Percentiles rank a stretch among this genome's conserved stretches.
These are phyloP conservation scores for Carassius carassius DNA, from an alignment of 2,113 vertebrate species.

Conservation along the genomic window DNA sequence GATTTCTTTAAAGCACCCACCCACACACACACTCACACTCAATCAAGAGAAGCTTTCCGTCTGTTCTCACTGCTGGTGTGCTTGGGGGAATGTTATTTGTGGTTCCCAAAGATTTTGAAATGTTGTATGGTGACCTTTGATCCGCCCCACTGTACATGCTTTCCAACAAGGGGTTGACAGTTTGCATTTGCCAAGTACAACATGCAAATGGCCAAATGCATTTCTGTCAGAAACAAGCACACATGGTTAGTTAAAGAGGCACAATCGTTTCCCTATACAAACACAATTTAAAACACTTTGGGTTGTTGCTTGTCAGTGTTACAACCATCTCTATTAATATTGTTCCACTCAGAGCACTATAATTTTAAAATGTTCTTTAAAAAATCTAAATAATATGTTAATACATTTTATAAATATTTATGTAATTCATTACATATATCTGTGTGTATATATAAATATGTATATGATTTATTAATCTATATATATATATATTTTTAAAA, in stretches of 20 bases:
- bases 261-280: background rate
- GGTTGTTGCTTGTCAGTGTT: conserved; percentile 4
- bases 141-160: conserved; percentile 23
- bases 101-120: conserved; percentile 51
- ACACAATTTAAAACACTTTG: conserved; percentile 3
- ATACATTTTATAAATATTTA: no score
- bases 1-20: conserved; percentile 1
- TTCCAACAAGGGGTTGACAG: conserved; percentile 33
- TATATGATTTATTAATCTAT: no score
- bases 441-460: no score
- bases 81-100: conserved; percentile 45
- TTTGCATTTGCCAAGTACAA: conserved; percentile 36
- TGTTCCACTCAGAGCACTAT: background rate
- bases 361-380: background rate
- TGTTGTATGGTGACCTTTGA: conserved; percentile 49
- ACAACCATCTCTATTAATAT: background rate
- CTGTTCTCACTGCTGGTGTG: conserved; percentile 12
- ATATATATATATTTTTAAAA: no score
- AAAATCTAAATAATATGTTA: no score
- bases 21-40: background rate
- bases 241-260: conserved; percentile 2
- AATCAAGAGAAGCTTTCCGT: background rate
- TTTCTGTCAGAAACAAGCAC: conserved; percentile 32
- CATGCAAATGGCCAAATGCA: conserved; percentile 47
- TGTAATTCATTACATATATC: no score